Evolutionary conservation across 2,113 vertebrate genomes (phyloP), one percentile per base, ranked within the genome.

Genomic region (Burhinus oedicnemus): DNA sequence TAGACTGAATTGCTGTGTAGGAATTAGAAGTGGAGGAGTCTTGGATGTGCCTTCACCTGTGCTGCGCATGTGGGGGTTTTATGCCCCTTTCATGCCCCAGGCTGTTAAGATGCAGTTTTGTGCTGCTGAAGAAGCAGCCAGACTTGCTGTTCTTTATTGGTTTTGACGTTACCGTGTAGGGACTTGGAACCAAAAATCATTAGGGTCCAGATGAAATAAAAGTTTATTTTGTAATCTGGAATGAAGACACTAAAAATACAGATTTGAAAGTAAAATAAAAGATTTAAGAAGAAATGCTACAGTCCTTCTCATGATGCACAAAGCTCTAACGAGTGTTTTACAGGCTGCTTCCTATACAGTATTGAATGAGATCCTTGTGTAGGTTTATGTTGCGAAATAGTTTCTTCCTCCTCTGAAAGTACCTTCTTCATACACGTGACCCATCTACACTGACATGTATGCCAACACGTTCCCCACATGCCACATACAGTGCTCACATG

Each of bases 391-490:
- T 94, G 93, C n/a, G 3, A 88, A 93, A 94, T 93, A 94, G 87
- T 95, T 93, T 94, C 87, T 95, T 94, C 88, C 81, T 96, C 38
- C 90, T 90, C 72, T 95, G 44, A 38, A 96, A 93, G 81, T 94
- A 72, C 71, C 70, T 95, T 93, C 83, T 90, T 89, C 70, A 38
- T 75, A 65, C 95, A 95, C 47, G 83, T 95, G 91, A 92, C 89
- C 61, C 92, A 68, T 95, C 88, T 76, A 38, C 60, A 19, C 44
- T 49, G 80, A 55, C 83, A 89, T 77, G 72, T 71, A 18, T 87
- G 91, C 78, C 87, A 90, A 78, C 77, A 71, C 9, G 5, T 93
- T 95, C 92, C 68, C 78, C 52, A 47, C 65, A 78, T 65, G 82
- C 42, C 76, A 32, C 45, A 15, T 69, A 72, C 12, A 36, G 74